These are phyloP conservation scores for Phlogophora meticulosa DNA, from an alignment of 2,888 invertebrate genomes.

Conservation along the genomic window DNA sequence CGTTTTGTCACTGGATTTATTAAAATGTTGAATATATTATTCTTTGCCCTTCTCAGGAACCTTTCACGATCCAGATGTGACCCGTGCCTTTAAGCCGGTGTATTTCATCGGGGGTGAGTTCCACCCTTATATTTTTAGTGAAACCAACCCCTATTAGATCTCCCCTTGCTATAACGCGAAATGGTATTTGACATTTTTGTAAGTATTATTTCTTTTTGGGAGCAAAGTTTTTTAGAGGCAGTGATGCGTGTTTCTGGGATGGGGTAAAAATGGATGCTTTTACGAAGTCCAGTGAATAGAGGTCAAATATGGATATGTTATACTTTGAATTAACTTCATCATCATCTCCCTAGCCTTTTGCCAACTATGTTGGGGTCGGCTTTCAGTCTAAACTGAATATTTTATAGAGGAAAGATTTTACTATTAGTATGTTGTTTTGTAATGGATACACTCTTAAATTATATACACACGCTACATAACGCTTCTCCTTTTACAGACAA, in stretches of 20 bases:
- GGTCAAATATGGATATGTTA: conserved; percentile 7
- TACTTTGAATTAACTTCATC: conserved; percentile 5
- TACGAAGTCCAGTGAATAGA: conserved; percentile 30
- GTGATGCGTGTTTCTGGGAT: conserved; percentile 44
- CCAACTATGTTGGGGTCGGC: no score
- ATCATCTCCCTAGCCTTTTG: no score
- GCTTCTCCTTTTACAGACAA: no score
- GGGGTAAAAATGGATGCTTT: conserved; percentile 44
- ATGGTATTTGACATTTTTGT: conserved; percentile 65
- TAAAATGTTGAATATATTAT: conserved; percentile 70
- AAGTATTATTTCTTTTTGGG: conserved; percentile 64
- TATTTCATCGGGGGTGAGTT: conserved; percentile 56
- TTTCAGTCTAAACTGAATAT: no score
- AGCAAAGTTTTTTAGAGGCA: conserved; percentile 51
- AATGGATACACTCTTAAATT: no score
- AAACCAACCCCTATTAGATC: conserved; percentile 66
- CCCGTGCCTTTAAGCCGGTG: conserved; percentile 57
- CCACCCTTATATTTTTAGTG: conserved; percentile 61
- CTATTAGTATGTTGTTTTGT: no score
- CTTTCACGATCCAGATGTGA: conserved; percentile 66
- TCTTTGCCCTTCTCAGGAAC: conserved; percentile 51
- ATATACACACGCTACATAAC: no score
- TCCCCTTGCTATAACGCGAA: conserved; percentile 51
- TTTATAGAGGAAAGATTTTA: no score
- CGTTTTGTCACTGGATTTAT: conserved; percentile 70